These are phyloP conservation scores for Chloroclysta siterata DNA, from an alignment of 2,888 invertebrate genomes.

Conservation along the genomic window DNA sequence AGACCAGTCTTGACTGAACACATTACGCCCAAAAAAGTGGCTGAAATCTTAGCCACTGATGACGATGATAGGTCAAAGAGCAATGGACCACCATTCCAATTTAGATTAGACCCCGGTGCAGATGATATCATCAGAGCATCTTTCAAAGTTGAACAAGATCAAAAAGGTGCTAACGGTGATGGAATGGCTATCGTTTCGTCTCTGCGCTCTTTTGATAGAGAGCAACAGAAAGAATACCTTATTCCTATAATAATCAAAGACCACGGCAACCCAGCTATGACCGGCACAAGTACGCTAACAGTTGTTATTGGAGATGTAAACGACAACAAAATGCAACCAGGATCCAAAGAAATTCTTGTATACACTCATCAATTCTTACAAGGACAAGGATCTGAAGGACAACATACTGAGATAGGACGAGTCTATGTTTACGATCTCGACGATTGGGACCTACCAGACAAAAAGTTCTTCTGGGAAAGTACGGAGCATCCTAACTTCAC, in stretches of 20 bases:
- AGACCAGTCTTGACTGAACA: conserved; percentile 97
- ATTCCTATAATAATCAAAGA: conserved; percentile 99
- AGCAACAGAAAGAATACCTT: conserved; percentile 97
- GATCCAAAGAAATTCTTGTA: conserved; percentile 97
- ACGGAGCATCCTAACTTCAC: conserved; percentile 94
- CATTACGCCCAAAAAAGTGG: conserved; percentile 95
- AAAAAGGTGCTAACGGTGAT: conserved; percentile 98
- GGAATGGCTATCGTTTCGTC: conserved; percentile 99
- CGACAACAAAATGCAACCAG: conserved; percentile 99
- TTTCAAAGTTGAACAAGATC: conserved; percentile 98
- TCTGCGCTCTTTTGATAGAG: conserved; percentile 95
- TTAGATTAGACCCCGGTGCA: conserved; percentile 96
- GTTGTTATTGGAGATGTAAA: conserved; percentile 99
- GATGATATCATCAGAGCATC: conserved; percentile 97
- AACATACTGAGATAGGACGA: conserved; percentile 94
- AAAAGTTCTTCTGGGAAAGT: conserved; percentile 97
- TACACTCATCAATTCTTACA: conserved; percentile 97
- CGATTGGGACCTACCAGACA: conserved; percentile 99
- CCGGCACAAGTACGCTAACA: conserved; percentile 97
- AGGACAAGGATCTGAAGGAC: conserved; percentile 89
- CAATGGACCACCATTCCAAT: conserved; percentile 98
- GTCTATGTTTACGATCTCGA: conserved; percentile 99
- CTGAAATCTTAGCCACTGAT: conserved; percentile 96
- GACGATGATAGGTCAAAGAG: conserved; percentile 97
- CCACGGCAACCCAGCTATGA: conserved; percentile 98